Conservation (phyloP, 2,113 vertebrate genomes). For the Cromileptes altivelis region DNA sequence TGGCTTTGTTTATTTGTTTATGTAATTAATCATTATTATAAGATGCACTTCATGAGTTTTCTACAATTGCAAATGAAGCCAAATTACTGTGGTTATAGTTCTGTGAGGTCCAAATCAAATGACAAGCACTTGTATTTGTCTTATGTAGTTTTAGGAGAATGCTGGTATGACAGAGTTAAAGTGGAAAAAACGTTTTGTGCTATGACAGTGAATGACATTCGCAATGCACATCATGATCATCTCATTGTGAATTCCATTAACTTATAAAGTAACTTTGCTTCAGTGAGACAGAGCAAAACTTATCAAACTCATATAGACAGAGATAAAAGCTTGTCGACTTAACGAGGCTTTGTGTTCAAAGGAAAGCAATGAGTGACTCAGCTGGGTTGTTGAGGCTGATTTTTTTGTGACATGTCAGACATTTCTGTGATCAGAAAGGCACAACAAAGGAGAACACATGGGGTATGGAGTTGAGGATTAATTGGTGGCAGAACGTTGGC, state of each 20-base stretch:
- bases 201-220: neutral
- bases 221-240: neutral
- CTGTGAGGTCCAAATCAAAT: neutral
- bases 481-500: neutral
- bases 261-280: neutral
- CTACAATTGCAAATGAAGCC: no score
- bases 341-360: conserved; percentile 4
- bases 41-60: neutral
- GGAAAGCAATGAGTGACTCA: neutral
- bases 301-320: neutral
- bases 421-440: neutral
- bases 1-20: neutral
- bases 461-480: neutral
- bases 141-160: neutral
- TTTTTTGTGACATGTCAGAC: neutral
- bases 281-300: neutral
- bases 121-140: neutral
- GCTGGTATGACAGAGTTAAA: neutral
- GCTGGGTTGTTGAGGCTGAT: neutral
- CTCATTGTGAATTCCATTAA: neutral
- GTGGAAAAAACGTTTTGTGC: neutral
- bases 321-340: neutral
- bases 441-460: neutral
- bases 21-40: neutral
- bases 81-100: neutral